These are phyloP conservation scores for Dipodomys merriami DNA, from an alignment of 2,113 vertebrate species.

Conservation along the genomic window DNA sequence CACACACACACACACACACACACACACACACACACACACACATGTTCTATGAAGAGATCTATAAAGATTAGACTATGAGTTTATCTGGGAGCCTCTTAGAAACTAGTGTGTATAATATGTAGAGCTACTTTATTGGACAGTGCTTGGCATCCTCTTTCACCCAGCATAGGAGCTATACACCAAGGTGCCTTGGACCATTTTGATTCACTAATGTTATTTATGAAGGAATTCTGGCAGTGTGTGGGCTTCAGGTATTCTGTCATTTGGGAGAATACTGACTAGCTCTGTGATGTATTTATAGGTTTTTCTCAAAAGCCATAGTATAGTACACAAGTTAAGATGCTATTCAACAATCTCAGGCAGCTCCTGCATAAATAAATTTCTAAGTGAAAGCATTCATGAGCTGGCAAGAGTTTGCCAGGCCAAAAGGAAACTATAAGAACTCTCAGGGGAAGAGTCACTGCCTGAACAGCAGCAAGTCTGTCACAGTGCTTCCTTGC, in stretches of 20 bases:
- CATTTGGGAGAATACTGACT: constrained; percentile 14
- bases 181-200: constrained; percentile 47
- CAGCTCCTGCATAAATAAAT: neutral
- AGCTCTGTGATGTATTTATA: neutral
- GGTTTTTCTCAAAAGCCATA: constrained; percentile 9
- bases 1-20: too few species aligned
- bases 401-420: neutral
- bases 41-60: neutral
- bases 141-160: constrained; percentile 41
- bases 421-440: neutral
- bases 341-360: neutral
- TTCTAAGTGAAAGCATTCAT: constrained; percentile 20
- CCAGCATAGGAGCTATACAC: neutral
- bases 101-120: constrained; percentile 24
- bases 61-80: constrained; percentile 53
- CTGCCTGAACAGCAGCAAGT: neutral
- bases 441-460: neutral
- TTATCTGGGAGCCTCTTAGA: constrained; percentile 29
- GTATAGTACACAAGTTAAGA: neutral
- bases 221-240: constrained; percentile 44
- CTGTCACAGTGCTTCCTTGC: too few species aligned
- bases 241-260: constrained; percentile 2
- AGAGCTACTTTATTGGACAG: constrained; percentile 42
- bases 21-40: too few species aligned
- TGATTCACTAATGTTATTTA: constrained; percentile 35